phyloP scores from a whole-genome alignment of 2,113 vertebrate genomes.

The Tylochromis polylepis region DNA sequence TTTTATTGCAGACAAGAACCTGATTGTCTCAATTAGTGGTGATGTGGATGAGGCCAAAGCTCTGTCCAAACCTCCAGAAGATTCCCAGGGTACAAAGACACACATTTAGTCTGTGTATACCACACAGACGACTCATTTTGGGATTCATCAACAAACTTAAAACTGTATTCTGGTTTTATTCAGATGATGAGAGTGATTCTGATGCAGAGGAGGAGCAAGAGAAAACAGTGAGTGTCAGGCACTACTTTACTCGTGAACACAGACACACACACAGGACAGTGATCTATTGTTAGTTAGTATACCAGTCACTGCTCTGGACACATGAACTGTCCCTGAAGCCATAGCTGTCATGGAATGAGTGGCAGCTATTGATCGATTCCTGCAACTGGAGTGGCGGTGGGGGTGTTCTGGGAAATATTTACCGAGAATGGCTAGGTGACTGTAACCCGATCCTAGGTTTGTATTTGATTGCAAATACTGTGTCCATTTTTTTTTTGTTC shows the following conservation, averaged over 20 bases:
- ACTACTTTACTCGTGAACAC: neutral
- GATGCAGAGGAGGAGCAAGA: slow-evolving; percentile 96
- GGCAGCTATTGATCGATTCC: slow-evolving; percentile 28
- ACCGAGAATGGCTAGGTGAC: slow-evolving; percentile 18
- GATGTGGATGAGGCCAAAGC: slow-evolving; percentile 97
- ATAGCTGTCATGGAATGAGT: neutral
- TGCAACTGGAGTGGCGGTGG: neutral
- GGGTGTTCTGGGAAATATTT: slow-evolving; percentile 28
- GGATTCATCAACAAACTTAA: neutral
- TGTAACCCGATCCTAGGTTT: slow-evolving; percentile 32
- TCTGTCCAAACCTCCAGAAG: slow-evolving; percentile 91
- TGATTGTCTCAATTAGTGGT: slow-evolving; percentile 85
- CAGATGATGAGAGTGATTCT: slow-evolving; percentile 97
- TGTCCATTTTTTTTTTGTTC: neutral
- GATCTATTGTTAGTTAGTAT: slow-evolving; percentile 1
- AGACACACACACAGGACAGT: neutral
- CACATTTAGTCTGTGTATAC: neutral
- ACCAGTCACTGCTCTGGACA: neutral
- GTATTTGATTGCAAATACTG: neutral
- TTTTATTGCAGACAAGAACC: slow-evolving; percentile 82
- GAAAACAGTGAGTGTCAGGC: slow-evolving; percentile 83
- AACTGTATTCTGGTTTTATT: neutral
- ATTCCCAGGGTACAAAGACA: slow-evolving; percentile 84
- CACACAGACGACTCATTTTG: neutral
- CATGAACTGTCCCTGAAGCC: neutral